A percentile compares a stretch with the other conserved stretches of the same genome.
These are phyloP conservation scores for Amniataba percoides DNA, from an alignment of 2,797 vertebrate genomes.

Conservation along the genomic window DNA sequence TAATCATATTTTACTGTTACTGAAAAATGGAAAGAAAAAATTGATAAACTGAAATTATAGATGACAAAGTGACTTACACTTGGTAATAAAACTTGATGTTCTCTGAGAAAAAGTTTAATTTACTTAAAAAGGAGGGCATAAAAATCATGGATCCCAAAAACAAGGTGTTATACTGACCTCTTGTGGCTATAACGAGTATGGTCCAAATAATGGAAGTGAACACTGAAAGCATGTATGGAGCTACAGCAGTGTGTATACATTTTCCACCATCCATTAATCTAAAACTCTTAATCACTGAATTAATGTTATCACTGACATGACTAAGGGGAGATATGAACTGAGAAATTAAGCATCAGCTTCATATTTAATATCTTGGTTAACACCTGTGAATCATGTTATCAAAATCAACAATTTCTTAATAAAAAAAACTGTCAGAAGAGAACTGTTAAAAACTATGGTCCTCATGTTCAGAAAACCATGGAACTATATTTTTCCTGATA, in stretches of 20 bases:
- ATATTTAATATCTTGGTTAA: conserved; percentile 23
- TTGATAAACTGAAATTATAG: not conserved
- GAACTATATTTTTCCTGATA: conserved; percentile 1
- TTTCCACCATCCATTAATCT: conserved; percentile 22
- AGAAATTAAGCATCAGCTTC: not conserved
- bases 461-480: conserved; percentile 4
- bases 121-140: conserved; percentile 15
- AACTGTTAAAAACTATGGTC: not conserved
- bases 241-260: conserved; percentile 36
- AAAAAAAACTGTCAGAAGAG: not conserved
- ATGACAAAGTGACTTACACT: conserved; percentile 16
- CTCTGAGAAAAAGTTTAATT: conserved; percentile 1
- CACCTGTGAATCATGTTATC: not conserved
- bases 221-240: conserved; percentile 61
- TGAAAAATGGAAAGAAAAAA: conserved; percentile 14
- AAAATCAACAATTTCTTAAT: conserved; percentile 8
- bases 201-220: conserved; percentile 59
- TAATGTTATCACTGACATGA: not conserved
- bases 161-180: conserved; percentile 69
- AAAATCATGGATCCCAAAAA: conserved; percentile 23
- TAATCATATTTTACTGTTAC: conserved; percentile 5
- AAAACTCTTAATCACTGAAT: not conserved
- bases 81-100: not conserved
- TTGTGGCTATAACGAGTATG: conserved; percentile 60
- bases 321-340: conserved; percentile 1